Evolutionary conservation across 2,888 invertebrate genomes (phyloP), one percentile per base, ranked within the genome.

Genomic region (Hirtodrosophila histrioides): DNA sequence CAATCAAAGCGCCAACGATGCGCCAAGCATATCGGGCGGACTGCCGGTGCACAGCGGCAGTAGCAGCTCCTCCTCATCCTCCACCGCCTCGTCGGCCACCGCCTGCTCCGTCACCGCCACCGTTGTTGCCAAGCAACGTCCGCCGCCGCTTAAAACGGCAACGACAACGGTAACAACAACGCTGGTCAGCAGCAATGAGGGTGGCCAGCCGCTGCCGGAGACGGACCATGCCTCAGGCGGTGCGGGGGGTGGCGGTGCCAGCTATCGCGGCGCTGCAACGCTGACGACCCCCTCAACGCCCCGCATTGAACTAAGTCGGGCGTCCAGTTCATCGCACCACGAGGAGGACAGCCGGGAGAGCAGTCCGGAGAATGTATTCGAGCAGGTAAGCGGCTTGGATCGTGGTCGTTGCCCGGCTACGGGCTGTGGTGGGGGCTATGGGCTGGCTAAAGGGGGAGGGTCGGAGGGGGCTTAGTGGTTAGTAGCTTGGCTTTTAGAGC

Each of bases 231-330:
- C 37, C 36, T 41, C 55, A 0, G 41, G 50, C 0, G 24, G 7
- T 2, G 53, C 43, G 0, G 36, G 9, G 0, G 39, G 44, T 0
- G 44, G 29, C 4, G 45, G 24, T 0, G 58, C 49, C 40, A 83
- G 50, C 17, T 80, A 77, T 65, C 79, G 89, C 24, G 80, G 88
- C 58, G 66, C 87, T 57, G 67, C 89, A 67, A 86, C 89, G 69
- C 51, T 91, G 76, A 78, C 93, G 78, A 94, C 95, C 44, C 95
- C 96, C 17, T 93, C 94, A 75, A 95, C 97, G 51, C 97, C 97
- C 23, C 94, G 97, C 86, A 97, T 97, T 83, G 97, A 97, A 92
- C 96, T 97, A 90, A 97, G 97, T 76, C 94, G 97, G 78, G 97
- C 97, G 4, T 96, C 96, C 89, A 96, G 96, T 90, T 96, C 97